Evolutionary conservation across 2,888 invertebrate genomes (phyloP), one percentile per base, ranked within the genome.

Genomic region (Cheilosia vernalis): DNA sequence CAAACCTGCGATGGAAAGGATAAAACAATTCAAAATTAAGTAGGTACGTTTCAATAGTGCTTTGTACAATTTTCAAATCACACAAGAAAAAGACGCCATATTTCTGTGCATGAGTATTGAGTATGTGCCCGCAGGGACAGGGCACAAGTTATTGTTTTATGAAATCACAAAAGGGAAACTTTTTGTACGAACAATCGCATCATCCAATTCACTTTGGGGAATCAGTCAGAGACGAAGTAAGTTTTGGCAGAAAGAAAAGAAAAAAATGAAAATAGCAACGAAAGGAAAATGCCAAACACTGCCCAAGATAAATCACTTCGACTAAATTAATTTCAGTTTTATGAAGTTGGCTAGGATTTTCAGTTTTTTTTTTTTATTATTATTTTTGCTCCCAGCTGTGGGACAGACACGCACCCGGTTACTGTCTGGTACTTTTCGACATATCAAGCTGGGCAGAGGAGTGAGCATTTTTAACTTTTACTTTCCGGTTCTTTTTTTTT

Each of bases 1-100:
- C 99, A 94, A 99, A 99, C 96, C 98, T 98, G 92, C 78, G 47
- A 33, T 42, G 49, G 53, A 58, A 61, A 42, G 51, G 33, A 42
- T 37, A 60, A 47, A 56, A 55, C 21, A 30, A 55, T 47, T 67
- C 7, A 19, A 15, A 17, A 49, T 21, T 47, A 51, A 61, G 60
- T 42, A 67, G 17, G 60, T 42, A 67, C 21, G 42, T 67, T 61
- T 60, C 49, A 40, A 56, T 49, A 55, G 4, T 37, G 58, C 10
- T 63, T 27, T 10, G 1, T 37, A 44, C 37, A 44, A 63, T 37
- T 37, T 4, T 37, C 13, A 37, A 37, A 37, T 37, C 37, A 44
- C 47, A 19, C 9, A 69, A 63, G 44, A 44, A 42, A 24, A 9
- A 58, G 30, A 17, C 27, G 3, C 15, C 13, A 13, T 47, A 33